Evolutionary conservation across 2,797 vertebrate genomes (phyloP).

Genomic region (Acipenser oxyrinchus): DNA sequence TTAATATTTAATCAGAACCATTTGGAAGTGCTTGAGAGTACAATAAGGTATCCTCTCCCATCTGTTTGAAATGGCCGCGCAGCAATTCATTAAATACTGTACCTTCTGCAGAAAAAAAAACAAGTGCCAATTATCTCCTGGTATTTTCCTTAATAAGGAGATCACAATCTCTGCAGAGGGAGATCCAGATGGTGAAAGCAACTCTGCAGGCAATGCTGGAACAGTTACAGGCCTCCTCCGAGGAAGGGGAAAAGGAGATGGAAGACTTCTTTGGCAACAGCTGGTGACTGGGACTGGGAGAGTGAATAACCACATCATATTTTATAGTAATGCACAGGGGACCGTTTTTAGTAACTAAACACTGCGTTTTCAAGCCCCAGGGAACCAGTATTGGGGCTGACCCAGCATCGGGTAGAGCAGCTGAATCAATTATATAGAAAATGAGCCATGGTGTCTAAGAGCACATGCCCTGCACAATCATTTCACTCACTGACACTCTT

Average conservation of each 20-base stretch:
- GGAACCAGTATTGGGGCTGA: slow-evolving; percentile 13
- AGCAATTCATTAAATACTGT: slow-evolving; percentile 52
- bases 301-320: slow-evolving; percentile 25
- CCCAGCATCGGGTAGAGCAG: slow-evolving; percentile 25
- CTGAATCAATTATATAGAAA: slow-evolving; percentile 33
- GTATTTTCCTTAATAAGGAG: slow-evolving; percentile 64
- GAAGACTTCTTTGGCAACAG: slow-evolving; percentile 71
- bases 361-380: slow-evolving; percentile 32
- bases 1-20: slow-evolving; percentile 75
- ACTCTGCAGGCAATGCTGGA: slow-evolving; percentile 68
- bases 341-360: slow-evolving; percentile 36
- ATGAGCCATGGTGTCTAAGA: slow-evolving; percentile 29
- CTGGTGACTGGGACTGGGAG: slow-evolving; percentile 56
- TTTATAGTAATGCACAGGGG: slow-evolving; percentile 31
- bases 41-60: slow-evolving; percentile 57
- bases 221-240: slow-evolving; percentile 58
- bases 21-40: slow-evolving; percentile 65
- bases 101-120: slow-evolving; percentile 41
- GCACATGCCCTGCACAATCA: slow-evolving; percentile 1
- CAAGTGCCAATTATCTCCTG: slow-evolving; percentile 58
- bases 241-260: slow-evolving; percentile 48
- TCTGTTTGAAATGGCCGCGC: slow-evolving; percentile 55
- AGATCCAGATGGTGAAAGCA: slow-evolving; percentile 81
- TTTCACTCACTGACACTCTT: not conserved
- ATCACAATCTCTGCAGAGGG: slow-evolving; percentile 70